Evolutionary conservation across 2,888 invertebrate genomes (phyloP).

Genomic region (Disparrhopalites patrizii): DNA sequence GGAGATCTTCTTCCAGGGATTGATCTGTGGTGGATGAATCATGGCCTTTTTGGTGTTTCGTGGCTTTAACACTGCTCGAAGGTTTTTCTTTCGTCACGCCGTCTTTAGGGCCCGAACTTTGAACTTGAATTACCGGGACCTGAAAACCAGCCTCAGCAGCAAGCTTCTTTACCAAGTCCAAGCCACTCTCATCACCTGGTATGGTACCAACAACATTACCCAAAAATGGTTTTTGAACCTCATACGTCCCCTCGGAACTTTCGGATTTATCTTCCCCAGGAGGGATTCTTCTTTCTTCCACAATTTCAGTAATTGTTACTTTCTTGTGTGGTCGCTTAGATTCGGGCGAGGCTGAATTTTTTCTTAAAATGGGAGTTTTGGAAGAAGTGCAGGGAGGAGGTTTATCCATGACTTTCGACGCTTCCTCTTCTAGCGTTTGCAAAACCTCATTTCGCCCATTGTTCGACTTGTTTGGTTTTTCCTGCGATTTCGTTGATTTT

Average conservation of each 20-base stretch:
- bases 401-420: too few relatives aligned
- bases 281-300: slow-evolving; percentile 18
- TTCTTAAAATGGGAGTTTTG: slow-evolving; percentile 7
- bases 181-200: background rate
- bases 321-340: background rate
- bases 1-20: too few relatives aligned
- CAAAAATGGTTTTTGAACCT: background rate
- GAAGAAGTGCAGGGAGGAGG: too few relatives aligned
- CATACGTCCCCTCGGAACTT: slow-evolving; percentile 5
- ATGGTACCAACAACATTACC: background rate
- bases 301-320: slow-evolving; percentile 22
- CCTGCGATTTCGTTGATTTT: background rate
- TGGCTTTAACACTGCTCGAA: too few relatives aligned
- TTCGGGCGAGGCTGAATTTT: slow-evolving; percentile 9
- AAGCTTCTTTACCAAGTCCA: background rate
- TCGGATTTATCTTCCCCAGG: slow-evolving; percentile 12
- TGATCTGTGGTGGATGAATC: too few relatives aligned
- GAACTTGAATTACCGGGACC: background rate
- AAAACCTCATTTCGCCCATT: too few relatives aligned
- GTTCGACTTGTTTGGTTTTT: background rate
- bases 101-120: background rate
- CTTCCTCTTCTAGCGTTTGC: too few relatives aligned
- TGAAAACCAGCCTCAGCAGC: background rate
- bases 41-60: too few relatives aligned
- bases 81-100: too few relatives aligned